These are phyloP conservation scores for Drosophila paracracens DNA, from an alignment of 2,888 invertebrate species.

Conservation along the genomic window DNA sequence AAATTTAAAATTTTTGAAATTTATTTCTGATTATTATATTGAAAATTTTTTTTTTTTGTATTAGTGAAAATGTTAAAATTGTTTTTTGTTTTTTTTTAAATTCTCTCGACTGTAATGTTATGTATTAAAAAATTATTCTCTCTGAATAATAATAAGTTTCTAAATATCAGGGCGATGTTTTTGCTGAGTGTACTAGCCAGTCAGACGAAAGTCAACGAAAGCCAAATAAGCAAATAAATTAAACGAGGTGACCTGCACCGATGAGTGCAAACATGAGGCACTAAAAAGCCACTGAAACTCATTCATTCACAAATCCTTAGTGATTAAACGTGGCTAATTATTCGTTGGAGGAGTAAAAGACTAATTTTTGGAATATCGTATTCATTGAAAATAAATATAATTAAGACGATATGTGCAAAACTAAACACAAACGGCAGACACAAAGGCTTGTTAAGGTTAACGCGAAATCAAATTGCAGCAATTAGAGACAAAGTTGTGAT, in stretches of 20 bases:
- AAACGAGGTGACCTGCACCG: constrained; percentile 20
- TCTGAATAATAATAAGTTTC: neutral
- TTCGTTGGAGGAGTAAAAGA: neutral
- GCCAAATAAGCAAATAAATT: constrained; percentile 42
- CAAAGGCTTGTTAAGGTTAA: neutral
- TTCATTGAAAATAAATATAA: constrained; percentile 1
- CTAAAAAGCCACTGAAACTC: constrained; percentile 14
- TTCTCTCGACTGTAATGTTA: neutral
- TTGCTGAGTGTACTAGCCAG: neutral
- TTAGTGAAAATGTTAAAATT: no score
- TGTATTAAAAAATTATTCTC: neutral
- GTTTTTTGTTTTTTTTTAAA: no score
- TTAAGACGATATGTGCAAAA: neutral
- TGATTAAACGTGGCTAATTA: constrained; percentile 67
- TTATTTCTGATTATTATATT: no score
- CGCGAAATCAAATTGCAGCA: constrained; percentile 40
- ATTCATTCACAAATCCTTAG: constrained; percentile 36
- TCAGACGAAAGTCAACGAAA: constrained; percentile 23
- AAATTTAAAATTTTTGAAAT: no score
- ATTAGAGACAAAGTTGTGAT: constrained; percentile 51
- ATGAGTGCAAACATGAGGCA: constrained; percentile 48
- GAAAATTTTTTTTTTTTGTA: no score
- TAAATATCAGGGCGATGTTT: neutral
- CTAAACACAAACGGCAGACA: neutral
- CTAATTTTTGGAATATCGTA: neutral